Conservation (phyloP, 2,797 vertebrate species). For the Crocodylus rhombifer region DNA sequence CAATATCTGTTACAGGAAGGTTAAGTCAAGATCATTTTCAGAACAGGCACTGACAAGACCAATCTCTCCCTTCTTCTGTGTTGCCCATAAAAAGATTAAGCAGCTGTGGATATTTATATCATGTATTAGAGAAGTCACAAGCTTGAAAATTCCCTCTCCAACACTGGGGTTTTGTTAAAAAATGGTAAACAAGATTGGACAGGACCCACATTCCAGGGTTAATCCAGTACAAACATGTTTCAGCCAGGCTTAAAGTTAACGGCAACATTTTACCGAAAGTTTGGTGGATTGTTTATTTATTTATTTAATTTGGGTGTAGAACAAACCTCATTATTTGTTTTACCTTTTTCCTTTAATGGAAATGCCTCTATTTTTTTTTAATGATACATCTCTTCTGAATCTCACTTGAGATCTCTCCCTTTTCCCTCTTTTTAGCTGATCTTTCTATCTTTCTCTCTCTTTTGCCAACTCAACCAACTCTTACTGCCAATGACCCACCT, state of each 20-base stretch:
- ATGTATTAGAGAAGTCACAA: constrained; percentile 33
- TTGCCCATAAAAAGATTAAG: constrained; percentile 53
- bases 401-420: background rate
- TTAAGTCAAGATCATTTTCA: constrained; percentile 31
- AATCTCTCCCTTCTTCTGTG: constrained; percentile 55
- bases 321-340: constrained; percentile 27
- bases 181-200: constrained; percentile 59
- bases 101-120: constrained; percentile 38
- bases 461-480: background rate
- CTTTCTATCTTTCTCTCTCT: background rate
- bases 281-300: constrained; percentile 62
- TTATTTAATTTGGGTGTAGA: constrained; percentile 57
- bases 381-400: background rate
- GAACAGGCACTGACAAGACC: constrained; percentile 48
- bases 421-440: background rate
- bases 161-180: background rate
- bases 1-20: constrained; percentile 34
- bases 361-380: constrained; percentile 14
- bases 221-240: constrained; percentile 66
- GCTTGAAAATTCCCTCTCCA: constrained; percentile 49
- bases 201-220: constrained; percentile 48
- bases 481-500: background rate
- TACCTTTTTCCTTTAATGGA: background rate
- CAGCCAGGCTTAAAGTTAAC: constrained; percentile 26
- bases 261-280: constrained; percentile 31